Conservation (phyloP, 2,113 vertebrate species). For the Eupsittula cactorum region DNA sequence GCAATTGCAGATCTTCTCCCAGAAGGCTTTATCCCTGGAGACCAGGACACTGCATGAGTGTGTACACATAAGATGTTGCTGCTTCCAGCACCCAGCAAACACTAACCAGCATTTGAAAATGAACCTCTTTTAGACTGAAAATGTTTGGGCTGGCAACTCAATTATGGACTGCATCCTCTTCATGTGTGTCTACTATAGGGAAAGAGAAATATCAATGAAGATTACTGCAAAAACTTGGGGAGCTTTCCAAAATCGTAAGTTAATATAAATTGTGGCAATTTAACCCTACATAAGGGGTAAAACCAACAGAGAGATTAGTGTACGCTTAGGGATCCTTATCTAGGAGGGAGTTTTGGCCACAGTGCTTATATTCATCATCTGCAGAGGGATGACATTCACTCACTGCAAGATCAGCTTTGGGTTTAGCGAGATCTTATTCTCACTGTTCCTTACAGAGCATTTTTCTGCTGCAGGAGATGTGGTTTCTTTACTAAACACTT, state of each 20-base stretch:
- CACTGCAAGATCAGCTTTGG: neutral
- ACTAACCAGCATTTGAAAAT: neutral
- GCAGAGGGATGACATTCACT: neutral
- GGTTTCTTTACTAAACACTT: neutral
- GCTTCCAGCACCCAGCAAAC: neutral
- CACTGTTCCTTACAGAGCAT: neutral
- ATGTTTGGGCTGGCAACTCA: neutral
- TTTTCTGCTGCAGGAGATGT: neutral
- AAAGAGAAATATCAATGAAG: neutral
- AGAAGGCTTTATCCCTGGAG: neutral
- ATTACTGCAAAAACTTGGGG: neutral
- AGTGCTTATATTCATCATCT: neutral
- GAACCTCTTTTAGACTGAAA: neutral
- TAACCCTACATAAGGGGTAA: neutral
- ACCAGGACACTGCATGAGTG: rapidly evolving
- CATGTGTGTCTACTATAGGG: neutral
- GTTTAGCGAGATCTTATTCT: neutral
- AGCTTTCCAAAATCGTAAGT: neutral
- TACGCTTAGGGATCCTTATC: neutral
- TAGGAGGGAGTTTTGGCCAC: neutral
- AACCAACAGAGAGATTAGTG: neutral
- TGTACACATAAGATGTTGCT: neutral
- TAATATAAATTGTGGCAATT: neutral
- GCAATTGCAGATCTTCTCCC: neutral
- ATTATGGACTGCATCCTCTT: neutral